Conservation (phyloP, 2,113 vertebrate species). For the Terrapene triunguis region DNA sequence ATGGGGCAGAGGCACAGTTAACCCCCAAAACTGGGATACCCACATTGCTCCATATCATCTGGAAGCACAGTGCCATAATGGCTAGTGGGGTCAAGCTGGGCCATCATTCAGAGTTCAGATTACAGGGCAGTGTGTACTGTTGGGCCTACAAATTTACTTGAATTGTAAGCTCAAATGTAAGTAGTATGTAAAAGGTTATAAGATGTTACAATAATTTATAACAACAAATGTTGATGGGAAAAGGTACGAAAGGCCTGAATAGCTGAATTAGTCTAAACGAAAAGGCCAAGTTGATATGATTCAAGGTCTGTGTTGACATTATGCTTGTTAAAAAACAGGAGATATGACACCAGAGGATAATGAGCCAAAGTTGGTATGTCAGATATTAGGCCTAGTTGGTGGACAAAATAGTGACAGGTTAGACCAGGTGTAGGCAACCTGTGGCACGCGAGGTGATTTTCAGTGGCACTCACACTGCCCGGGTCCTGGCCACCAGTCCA, state of each 20-base stretch:
- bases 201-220: neutral
- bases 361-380: neutral
- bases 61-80: neutral
- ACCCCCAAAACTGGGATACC: neutral
- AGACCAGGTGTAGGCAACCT: too few species aligned
- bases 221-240: neutral
- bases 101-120: neutral
- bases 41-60: neutral
- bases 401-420: neutral
- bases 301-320: neutral
- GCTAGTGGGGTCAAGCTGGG: neutral
- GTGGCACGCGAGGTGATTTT: too few species aligned
- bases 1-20: neutral
- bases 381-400: neutral
- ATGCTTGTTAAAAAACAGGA: neutral
- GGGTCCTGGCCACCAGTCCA: too few species aligned
- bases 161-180: neutral
- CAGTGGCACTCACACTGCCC: too few species aligned
- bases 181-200: neutral
- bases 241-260: neutral
- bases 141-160: neutral
- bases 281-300: neutral
- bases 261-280: neutral
- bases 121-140: neutral
- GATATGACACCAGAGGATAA: neutral